These are phyloP conservation scores for Anniella stebbinsi DNA, from an alignment of 2,797 vertebrate species.

Conservation along the genomic window DNA sequence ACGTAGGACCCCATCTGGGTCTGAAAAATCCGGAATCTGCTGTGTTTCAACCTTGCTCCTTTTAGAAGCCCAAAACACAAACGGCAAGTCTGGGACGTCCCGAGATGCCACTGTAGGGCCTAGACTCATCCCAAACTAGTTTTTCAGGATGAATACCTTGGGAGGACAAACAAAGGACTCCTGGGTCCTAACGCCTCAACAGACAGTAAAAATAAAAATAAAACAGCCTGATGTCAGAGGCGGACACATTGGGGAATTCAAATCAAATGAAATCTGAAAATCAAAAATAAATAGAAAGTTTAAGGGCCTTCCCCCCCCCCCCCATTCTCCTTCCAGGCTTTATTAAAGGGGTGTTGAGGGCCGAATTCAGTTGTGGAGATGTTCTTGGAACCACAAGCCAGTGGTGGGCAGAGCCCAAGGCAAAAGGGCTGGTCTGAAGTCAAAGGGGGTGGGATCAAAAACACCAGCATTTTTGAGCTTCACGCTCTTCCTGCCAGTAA, in stretches of 20 bases:
- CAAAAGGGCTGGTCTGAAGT: no score
- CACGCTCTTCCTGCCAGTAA: no score
- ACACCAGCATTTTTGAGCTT: no score
- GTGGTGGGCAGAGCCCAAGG: no score
- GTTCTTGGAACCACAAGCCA: no score
- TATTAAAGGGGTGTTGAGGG: no score
- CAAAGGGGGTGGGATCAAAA: no score
- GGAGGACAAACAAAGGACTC: no score
- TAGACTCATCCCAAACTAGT: slow-evolving; percentile 32
- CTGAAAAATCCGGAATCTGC: not conserved
- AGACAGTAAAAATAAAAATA: no score
- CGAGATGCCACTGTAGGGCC: not conserved
- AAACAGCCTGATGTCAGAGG: not conserved
- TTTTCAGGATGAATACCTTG: slow-evolving; percentile 6
- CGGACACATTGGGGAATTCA: not conserved
- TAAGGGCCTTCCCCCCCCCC: not conserved
- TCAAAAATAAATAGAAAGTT: not conserved
- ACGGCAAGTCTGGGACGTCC: not conserved
- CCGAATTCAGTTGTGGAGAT: no score
- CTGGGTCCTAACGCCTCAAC: slow-evolving; percentile 35
- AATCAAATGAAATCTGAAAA: no score
- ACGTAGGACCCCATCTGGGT: slow-evolving; percentile 6
- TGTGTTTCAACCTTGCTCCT: no score
- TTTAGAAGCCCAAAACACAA: not conserved
- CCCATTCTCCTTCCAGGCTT: not conserved